These are phyloP conservation scores for Mechanitis mazaeus DNA, from an alignment of 2,888 invertebrate genomes.

Conservation along the genomic window DNA sequence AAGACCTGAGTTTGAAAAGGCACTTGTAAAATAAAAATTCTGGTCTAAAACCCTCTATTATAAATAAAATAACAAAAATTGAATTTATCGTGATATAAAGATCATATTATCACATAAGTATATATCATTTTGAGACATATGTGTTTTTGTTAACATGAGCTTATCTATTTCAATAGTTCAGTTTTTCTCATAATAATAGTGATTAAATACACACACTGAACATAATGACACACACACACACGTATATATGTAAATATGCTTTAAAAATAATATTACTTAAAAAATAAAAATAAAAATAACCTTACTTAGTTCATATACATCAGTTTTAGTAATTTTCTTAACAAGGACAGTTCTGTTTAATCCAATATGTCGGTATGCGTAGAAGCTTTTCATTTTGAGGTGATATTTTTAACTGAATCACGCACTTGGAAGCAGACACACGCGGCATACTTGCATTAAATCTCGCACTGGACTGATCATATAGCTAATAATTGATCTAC, in stretches of 20 bases:
- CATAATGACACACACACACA: too few species aligned
- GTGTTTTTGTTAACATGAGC: too few species aligned
- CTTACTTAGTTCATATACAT: constrained; percentile 47
- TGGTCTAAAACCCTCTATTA: too few species aligned
- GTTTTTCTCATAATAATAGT: too few species aligned
- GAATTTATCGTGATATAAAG: too few species aligned
- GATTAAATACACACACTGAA: too few species aligned
- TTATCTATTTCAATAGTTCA: too few species aligned
- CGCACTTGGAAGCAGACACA: constrained; percentile 29
- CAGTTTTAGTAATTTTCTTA: constrained; percentile 28
- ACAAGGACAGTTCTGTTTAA: constrained; percentile 35
- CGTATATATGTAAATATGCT: background rate
- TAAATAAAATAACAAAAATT: too few species aligned
- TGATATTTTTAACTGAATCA: background rate
- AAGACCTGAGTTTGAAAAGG: too few species aligned
- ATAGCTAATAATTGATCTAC: constrained; percentile 26
- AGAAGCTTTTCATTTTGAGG: constrained; percentile 33
- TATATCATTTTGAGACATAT: too few species aligned
- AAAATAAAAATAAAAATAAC: constrained; percentile 13
- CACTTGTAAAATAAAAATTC: too few species aligned
- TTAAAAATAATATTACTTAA: background rate
- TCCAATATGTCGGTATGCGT: constrained; percentile 29
- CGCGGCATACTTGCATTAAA: constrained; percentile 49
- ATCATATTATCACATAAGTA: too few species aligned
- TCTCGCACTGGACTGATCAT: constrained; percentile 43